Conservation (phyloP, 2,113 vertebrate genomes). For the Apaloderma vittatum region DNA sequence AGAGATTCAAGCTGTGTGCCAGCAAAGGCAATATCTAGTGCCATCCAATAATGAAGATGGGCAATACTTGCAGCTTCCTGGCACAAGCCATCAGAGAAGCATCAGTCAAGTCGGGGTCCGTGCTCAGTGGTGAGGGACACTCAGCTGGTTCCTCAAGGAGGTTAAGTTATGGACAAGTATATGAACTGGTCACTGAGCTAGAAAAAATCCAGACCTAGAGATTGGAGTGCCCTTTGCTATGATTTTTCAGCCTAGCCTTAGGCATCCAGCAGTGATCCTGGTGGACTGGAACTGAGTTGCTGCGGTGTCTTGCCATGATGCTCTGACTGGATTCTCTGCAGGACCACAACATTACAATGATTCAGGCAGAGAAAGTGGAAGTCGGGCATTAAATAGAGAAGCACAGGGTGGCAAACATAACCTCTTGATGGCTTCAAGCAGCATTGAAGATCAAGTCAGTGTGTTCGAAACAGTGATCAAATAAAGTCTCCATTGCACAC, state of each 20-base stretch:
- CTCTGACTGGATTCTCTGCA: neutral
- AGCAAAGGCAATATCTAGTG: fast-evolving
- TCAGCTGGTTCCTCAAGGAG: neutral
- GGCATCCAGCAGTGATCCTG: neutral
- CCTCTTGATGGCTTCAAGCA: neutral
- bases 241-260: neutral
- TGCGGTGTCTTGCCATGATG: fast-evolving
- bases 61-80: neutral
- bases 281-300: neutral
- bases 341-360: fast-evolving
- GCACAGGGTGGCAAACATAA: neutral
- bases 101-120: fast-evolving
- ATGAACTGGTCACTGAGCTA: neutral
- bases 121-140: neutral
- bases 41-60: neutral
- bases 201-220: neutral
- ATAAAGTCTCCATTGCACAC: neutral
- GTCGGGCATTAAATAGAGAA: neutral
- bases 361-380: neutral
- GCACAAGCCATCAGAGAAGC: neutral
- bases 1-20: neutral
- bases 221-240: neutral
- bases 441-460: neutral
- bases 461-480: neutral
- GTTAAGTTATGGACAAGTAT: fast-evolving